Percentiles rank a stretch among this genome's conserved stretches.
Conservation (phyloP, 2,113 vertebrate species). For the Hemicordylus capensis region DNA sequence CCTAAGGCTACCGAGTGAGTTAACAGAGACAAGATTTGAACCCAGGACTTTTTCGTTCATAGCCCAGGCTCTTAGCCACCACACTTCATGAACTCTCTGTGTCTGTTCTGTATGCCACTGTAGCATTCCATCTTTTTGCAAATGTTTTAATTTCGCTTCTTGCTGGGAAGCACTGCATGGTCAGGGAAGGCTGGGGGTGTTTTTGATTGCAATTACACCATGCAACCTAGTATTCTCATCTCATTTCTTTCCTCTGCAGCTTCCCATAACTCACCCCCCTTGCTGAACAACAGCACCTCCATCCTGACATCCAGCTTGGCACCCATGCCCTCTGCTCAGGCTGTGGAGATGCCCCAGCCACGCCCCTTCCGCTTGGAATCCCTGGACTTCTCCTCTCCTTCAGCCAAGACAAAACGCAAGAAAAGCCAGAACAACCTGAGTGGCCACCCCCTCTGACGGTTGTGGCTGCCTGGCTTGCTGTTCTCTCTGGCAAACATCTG, state of each 20-base stretch:
- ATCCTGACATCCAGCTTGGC: slow-evolving; percentile 60
- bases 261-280: slow-evolving; percentile 35
- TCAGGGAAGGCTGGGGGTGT: not conserved
- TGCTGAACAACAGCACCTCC: slow-evolving; percentile 53
- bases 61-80: too few relatives aligned
- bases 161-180: too few relatives aligned
- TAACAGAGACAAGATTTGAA: too few relatives aligned
- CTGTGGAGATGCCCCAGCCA: slow-evolving; percentile 72
- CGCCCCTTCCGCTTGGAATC: slow-evolving; percentile 89
- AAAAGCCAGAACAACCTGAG: slow-evolving; percentile 76
- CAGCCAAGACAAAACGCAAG: slow-evolving; percentile 77
- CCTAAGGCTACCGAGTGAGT: too few relatives aligned
- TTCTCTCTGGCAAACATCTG: not conserved
- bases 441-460: slow-evolving; percentile 51
- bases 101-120: too few relatives aligned
- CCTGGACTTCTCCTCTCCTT: slow-evolving; percentile 64
- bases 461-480: not conserved
- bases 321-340: slow-evolving; percentile 25
- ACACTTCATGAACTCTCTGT: too few relatives aligned
- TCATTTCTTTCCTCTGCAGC: slow-evolving; percentile 58
- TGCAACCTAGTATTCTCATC: not conserved
- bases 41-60: too few relatives aligned
- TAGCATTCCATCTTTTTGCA: too few relatives aligned
- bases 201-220: not conserved
- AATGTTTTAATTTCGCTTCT: too few relatives aligned